Percentiles rank a stretch among this genome's conserved stretches.
Evolutionary conservation across 2,888 invertebrate species (phyloP).

Genomic region (Tachina grossa): DNA sequence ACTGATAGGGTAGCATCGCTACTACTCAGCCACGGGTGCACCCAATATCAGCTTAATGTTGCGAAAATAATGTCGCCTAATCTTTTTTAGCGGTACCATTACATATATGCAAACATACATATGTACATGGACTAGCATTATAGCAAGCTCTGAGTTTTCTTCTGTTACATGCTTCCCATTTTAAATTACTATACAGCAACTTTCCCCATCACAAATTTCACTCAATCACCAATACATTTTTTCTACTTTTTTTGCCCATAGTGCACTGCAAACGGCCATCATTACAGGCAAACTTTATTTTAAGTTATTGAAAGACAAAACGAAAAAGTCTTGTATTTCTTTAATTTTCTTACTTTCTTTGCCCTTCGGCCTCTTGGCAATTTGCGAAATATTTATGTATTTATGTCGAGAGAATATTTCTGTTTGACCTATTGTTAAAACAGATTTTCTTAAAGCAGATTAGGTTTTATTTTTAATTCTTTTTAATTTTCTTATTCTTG

Average conservation of each 20-base stretch:
- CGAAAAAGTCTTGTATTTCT: conserved; percentile 15
- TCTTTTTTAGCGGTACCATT: too few relatives aligned
- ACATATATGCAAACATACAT: too few relatives aligned
- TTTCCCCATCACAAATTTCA: too few relatives aligned
- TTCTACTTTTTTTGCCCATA: conserved; percentile 1
- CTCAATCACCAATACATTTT: too few relatives aligned
- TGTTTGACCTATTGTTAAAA: conserved; percentile 8
- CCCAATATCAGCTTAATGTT: too few relatives aligned
- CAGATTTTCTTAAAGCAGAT: conserved; percentile 57
- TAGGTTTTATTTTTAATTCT: conserved; percentile 19
- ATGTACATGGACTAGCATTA: too few relatives aligned
- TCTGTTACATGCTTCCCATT: too few relatives aligned
- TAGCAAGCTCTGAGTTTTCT: too few relatives aligned
- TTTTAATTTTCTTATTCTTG: neutral
- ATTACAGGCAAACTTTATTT: conserved; percentile 51
- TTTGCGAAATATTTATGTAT: conserved; percentile 33
- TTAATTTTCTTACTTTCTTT: conserved; percentile 2
- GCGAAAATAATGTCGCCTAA: too few relatives aligned
- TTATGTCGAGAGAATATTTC: conserved; percentile 41
- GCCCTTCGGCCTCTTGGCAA: conserved; percentile 24
- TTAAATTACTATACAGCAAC: neutral
- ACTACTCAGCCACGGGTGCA: too few relatives aligned
- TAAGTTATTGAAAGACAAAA: conserved; percentile 37
- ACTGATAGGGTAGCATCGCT: too few relatives aligned
- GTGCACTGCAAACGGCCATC: conserved; percentile 21